Evolutionary conservation across 2,113 vertebrate species (phyloP), one percentile per base, ranked within the genome.

Genomic region (Hucho hucho): DNA sequence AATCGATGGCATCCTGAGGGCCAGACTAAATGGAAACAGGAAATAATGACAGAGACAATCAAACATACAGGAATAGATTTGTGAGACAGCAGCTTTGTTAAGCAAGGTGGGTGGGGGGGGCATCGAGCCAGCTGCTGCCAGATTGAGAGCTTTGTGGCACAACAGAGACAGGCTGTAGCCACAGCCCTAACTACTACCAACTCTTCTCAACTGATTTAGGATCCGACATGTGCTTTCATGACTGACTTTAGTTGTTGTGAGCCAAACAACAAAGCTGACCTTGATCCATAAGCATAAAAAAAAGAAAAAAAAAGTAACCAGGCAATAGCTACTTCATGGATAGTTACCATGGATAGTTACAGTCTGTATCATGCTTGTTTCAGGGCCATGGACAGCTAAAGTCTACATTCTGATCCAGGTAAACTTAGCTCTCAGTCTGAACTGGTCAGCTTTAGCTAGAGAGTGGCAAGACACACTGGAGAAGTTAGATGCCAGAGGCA

Each of bases 1-100:
- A 89, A 92, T 91, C 87, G 74, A 93, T 92, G 81, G 77, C 83
- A 74, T 84, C 83, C 90, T 87, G 75, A 74, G 88, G 87, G 88
- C 79, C 79, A 86, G 83, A 92, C 78, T 83, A 75, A 71, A 72
- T 84, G 79, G 67, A 78, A 86, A 87, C 81, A 89, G 79, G 86
- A 89, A 84, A 79, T 82, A 81, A 87, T 87, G 81, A 86, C 81
- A 84, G 76, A 83, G 82, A 87, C 83, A 87, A 83, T 78, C 80
- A 82, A 80, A 80, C 77, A 78, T 79, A 81, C 79, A 86, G 76
- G 72, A 80, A 72, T 75, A 32, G 32, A 43, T 43, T 43, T 43
- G 37, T 43, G 37, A 43, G 37, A 43, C 37, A 43, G 37, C 58
- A 59, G 74, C 69, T 69, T 75, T 69, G 73, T 70, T 61, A 83